Base-by-base conservation (phyloP, 2,797 vertebrate species). In the Prunella strophiata region DNA sequence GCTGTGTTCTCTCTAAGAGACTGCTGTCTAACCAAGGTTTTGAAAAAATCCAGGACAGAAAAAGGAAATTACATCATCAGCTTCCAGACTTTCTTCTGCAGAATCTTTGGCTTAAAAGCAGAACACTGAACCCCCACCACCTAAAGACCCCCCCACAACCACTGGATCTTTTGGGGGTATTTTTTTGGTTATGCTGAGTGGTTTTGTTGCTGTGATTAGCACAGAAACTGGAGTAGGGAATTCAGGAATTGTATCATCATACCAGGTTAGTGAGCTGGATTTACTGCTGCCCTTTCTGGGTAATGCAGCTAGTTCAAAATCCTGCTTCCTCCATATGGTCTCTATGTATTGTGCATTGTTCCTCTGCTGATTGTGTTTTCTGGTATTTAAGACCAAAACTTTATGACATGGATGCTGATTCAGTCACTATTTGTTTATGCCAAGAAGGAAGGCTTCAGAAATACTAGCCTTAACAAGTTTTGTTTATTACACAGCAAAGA, bases 401-500 rank as follows among this genome's bases (percentile, higher is more conserved):
- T 84, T 47, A 59, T 78, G 48, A 66, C 52, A 43, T 38, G 48
- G 62, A 48, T 34, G 27, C 71, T 82, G 85, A 88, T 84, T 95
- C 73, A 79, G 62, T 93, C 63, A 43, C 40, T 63, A 4, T 78
- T 78, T 96, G 66, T 88, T 93, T 84, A 48, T 86, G 88, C 89
- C 63, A 73, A 77, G 51, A 43, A 80, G 29, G 54, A 58, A 94
- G 30, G 32, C 59, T 85, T 93, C 67, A 94, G 67, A 94, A 95
- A 80, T 85, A 71, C 86, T 45, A 80, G 95, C 67, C 65, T 51
- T 76, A 65, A 86, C 94, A 67, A 50, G 93, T 91, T 89, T 89
- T 93, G 87, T 91, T 93, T 93, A 62, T 93, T 94, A 73, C 65
- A 50, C 59, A 89, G 50, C 81, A 89, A 62, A 87, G 74, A 73